phyloP scores from a whole-genome alignment of 2,797 vertebrate species.

The Linurgus olivaceus region DNA sequence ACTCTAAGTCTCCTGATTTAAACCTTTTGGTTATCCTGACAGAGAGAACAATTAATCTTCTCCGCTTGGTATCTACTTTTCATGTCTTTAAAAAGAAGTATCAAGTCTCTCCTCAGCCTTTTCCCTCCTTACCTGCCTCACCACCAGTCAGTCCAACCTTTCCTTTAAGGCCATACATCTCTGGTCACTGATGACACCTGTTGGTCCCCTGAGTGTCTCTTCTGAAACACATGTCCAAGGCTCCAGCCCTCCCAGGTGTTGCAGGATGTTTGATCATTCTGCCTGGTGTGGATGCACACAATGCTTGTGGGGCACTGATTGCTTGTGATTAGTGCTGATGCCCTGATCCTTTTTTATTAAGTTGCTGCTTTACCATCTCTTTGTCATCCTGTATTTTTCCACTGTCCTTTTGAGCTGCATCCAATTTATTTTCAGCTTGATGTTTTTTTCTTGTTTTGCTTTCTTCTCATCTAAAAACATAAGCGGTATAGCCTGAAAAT shows the following conservation, averaged over 20 bases:
- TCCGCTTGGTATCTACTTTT: background rate
- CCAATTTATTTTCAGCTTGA: background rate
- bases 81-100: background rate
- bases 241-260: background rate
- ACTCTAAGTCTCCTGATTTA: background rate
- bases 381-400: conserved; percentile 26
- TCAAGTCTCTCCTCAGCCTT: background rate
- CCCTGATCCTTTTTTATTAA: background rate
- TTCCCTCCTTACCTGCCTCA: background rate
- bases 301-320: fast-evolving
- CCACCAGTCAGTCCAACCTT: background rate
- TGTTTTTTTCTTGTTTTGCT: background rate
- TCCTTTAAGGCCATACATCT: background rate
- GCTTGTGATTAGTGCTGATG: background rate
- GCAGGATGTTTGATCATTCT: background rate
- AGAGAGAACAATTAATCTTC: background rate
- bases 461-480: conserved; percentile 8
- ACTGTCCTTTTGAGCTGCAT: background rate
- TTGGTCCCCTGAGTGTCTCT: background rate
- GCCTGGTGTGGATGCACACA: background rate
- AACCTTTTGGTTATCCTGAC: background rate
- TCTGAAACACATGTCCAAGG: background rate
- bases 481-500: conserved; percentile 17
- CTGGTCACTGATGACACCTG: background rate
- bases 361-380: background rate